Conservation (phyloP, 2,113 vertebrate genomes). For the Ptilonorhynchus violaceus region DNA sequence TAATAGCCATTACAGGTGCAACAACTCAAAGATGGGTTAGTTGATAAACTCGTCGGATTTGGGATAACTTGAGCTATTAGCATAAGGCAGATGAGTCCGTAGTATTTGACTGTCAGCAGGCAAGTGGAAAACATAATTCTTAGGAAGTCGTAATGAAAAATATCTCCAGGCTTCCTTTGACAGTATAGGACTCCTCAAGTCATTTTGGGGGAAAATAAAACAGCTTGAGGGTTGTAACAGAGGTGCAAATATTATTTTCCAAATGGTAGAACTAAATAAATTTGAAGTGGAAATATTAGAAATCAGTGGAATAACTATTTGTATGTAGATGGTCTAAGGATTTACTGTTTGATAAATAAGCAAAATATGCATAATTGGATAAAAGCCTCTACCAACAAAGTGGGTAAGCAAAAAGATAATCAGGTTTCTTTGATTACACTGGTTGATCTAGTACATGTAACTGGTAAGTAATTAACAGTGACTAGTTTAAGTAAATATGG, state of each 20-base stretch:
- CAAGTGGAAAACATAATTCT: neutral
- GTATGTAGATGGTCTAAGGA: neutral
- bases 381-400: neutral
- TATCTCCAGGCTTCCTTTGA: neutral
- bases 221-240: neutral
- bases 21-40: neutral
- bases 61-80: neutral
- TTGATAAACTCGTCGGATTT: neutral
- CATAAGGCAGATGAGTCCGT: neutral
- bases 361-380: neutral
- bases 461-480: neutral
- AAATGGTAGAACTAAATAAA: neutral
- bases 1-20: neutral
- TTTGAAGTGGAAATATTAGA: neutral
- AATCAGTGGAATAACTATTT: neutral
- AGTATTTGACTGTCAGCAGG: neutral
- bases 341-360: neutral
- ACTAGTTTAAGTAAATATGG: neutral
- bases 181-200: neutral
- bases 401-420: neutral
- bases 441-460: neutral
- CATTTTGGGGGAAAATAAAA: neutral
- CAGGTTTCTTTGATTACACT: neutral
- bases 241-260: neutral
- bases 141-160: neutral